Evolutionary conservation across 2,888 invertebrate species (phyloP), one percentile per base, ranked within the genome.

Genomic region (Lycia hirtaria): DNA sequence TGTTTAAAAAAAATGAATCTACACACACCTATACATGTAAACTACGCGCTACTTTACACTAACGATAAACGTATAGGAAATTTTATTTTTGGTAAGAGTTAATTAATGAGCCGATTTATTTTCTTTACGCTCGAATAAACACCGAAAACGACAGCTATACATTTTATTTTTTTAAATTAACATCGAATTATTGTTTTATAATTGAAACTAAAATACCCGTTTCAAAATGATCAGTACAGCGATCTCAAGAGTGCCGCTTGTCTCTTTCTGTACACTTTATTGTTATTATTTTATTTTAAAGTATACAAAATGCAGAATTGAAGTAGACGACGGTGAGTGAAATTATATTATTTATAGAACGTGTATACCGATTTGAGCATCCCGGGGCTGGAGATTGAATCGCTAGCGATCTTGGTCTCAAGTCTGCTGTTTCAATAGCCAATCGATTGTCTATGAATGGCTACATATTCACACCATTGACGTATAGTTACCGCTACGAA

Each of bases 41-140:
- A 40, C 56, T 61, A 65, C 54, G 50, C 24, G 59, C 55, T 65
- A 63, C 55, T 55, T 59, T 49, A 56, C 54, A 62, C 44, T 53
- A 53, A 65, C 57, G 53, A 60, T 45, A 47, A 57, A 60, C 53
- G 57, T 58, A 64, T 54, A 60, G 59, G 47, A 51, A 52, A 52
- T 65, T 55, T 38, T 56, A 44, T 61, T 63, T 65, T 63, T 65
- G 65, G 65, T 66, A 54, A 60, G 20, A 48, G 10, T n/a, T n/a
- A n/a, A 50, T 55, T 52, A 57, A 30, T 49, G 56, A 50, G 24
- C 50, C 32, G 47, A 33, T 22, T 40, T 3, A 30, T 32, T n/a
- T n/a, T 22, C n/a, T 44, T 28, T 33, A 28, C 10, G 33, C n/a
- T 9, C 12, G 20, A 12, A 10, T n/a, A n/a, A 32, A 55, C 35